Percentiles rank a stretch among this genome's conserved stretches.
These are phyloP conservation scores for Romanogobio albipinnatus DNA, from an alignment of 2,113 vertebrate species.

Conservation along the genomic window DNA sequence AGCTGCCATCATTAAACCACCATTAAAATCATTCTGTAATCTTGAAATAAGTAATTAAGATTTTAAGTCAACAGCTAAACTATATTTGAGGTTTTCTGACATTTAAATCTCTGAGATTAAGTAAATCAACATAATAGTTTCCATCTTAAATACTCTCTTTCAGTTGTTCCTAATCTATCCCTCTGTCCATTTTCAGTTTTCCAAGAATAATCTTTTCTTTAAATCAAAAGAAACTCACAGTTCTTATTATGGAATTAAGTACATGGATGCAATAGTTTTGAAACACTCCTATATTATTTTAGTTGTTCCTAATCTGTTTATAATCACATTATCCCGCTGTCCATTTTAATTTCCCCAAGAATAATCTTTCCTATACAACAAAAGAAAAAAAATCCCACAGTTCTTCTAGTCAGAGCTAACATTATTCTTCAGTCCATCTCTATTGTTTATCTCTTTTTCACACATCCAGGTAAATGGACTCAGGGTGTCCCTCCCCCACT, in stretches of 20 bases:
- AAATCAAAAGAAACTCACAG: background rate
- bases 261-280: no score
- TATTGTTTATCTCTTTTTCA: background rate
- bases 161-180: background rate
- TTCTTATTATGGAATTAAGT: no score
- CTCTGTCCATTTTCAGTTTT: background rate
- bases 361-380: no score
- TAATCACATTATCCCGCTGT: no score
- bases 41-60: background rate
- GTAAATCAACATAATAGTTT: background rate
- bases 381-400: no score
- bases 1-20: background rate
- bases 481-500: slow-evolving; percentile 75
- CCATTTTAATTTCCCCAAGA: no score
- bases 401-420: background rate
- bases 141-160: background rate
- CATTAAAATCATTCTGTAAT: background rate
- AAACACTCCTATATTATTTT: no score
- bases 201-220: background rate
- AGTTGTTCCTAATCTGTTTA: background rate
- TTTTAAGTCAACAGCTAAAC: background rate
- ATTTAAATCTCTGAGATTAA: background rate
- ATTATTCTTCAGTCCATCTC: background rate
- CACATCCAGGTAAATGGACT: slow-evolving; percentile 73
- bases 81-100: background rate